Evolutionary conservation across 2,888 invertebrate species (phyloP), one percentile per base, ranked within the genome.

Genomic region (Mythimna vitellina): DNA sequence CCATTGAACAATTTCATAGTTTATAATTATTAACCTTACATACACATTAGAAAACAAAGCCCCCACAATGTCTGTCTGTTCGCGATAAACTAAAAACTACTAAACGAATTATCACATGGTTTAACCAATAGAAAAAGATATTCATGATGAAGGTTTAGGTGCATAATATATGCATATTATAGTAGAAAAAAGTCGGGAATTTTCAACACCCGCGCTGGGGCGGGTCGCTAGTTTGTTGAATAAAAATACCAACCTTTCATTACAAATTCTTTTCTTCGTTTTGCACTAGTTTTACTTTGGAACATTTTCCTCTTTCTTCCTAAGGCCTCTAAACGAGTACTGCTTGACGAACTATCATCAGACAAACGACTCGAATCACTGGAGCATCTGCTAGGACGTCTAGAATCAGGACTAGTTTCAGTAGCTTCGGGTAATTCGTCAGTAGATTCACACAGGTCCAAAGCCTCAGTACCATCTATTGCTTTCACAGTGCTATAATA

Each of bases 401-500:
- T 89, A 9, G 95, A 95, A 60, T 93, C 91, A 0, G 93, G 91
- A 80, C 94, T 94, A 12, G 85, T 89, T 78, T 93, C 93, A 75
- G 86, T 91, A 32, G 71, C 65, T 61, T 93, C 93, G 60, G 80
- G 88, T n/a, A 74, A 42, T 67, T 93, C 92, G 25, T 93, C 93
- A 2, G 84, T 62, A 57, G 88, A 80, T 46, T 92, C 92, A 0
- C 92, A 89, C 57, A 95, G 70, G 75, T 93, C 93, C 63, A 91
- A 84, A n/a, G 96, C 96, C 78, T 96, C 95, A 10, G 86, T 72
- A 1, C 95, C 95, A 80, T 95, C 93, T 14, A 96, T 86, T 35
- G 95, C 95, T 85, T 95, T 95, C 2, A 96, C 91, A n/a, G 96
- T 96, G 76, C 94, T 96, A 72, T 89, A 93, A 82, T 95, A 95